Conservation (phyloP, 2,797 vertebrate genomes). For the Rhinatrema bivittatum region DNA sequence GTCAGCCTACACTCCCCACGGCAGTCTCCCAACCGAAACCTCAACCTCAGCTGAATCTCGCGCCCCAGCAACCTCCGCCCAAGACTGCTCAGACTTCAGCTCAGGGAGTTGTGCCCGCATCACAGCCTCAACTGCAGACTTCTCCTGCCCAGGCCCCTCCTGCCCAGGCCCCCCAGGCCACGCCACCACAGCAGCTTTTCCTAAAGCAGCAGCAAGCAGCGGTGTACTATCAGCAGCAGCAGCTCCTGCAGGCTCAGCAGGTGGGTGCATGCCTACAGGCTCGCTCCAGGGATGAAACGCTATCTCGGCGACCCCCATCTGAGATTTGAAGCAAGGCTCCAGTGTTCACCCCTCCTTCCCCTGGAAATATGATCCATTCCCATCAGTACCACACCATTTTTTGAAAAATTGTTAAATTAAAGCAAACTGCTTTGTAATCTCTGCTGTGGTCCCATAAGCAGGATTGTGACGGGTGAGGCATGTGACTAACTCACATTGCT, state of each 20-base stretch:
- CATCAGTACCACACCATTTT: no score
- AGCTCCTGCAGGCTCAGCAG: slow-evolving; percentile 49
- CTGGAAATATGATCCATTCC: no score
- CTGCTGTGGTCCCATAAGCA: no score
- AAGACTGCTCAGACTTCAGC: no score
- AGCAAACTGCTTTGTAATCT: no score
- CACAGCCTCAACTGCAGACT: not conserved
- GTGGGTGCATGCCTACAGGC: slow-evolving; percentile 30
- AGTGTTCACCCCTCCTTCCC: no score
- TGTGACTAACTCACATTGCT: no score
- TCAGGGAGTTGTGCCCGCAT: no score
- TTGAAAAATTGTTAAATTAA: no score
- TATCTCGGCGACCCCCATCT: not conserved
- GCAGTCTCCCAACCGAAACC: slow-evolving; percentile 44
- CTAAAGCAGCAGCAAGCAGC: slow-evolving; percentile 65
- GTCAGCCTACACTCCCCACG: slow-evolving; percentile 51
- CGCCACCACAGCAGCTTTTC: slow-evolving; percentile 76
- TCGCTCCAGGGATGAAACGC: accelerated
- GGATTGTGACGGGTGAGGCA: no score
- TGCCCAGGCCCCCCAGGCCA: slow-evolving; percentile 59
- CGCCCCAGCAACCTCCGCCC: slow-evolving; percentile 51
- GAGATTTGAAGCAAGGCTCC: not conserved
- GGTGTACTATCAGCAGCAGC: slow-evolving; percentile 59
- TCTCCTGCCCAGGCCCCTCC: slow-evolving; percentile 12
- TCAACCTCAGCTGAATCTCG: slow-evolving; percentile 64